Evolutionary conservation across 2,797 vertebrate species (phyloP).

Genomic region (Gambelia wislizenii): DNA sequence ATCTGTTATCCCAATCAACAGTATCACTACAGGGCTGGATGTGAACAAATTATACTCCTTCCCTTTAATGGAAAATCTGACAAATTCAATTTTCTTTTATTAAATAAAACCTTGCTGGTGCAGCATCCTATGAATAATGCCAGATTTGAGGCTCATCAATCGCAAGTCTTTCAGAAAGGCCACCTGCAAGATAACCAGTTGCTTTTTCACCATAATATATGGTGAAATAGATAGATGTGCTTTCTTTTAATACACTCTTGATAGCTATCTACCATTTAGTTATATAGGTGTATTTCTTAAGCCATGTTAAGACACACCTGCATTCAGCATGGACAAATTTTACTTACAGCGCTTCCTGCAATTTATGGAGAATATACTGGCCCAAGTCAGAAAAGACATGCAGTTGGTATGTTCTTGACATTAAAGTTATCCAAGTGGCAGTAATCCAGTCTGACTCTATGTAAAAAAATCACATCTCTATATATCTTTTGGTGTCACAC

Average conservation of each 20-base stretch:
- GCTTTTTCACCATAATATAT: background rate
- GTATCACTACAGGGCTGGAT: slow-evolving; percentile 9
- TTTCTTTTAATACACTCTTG: slow-evolving; percentile 29
- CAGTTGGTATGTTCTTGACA: background rate
- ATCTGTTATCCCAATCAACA: background rate
- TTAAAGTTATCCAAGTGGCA: background rate
- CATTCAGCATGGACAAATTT: background rate
- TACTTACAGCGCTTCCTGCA: background rate
- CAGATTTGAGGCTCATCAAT: background rate
- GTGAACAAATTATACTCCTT: slow-evolving; percentile 9
- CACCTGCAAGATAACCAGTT: background rate
- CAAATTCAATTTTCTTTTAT: slow-evolving; percentile 40
- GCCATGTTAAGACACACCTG: background rate
- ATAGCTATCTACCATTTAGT: background rate
- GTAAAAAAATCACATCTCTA: background rate
- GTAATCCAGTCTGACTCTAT: background rate
- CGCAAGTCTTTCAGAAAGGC: background rate
- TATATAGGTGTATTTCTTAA: background rate
- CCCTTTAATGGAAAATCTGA: slow-evolving; percentile 35
- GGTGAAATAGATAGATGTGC: background rate
- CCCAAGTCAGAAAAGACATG: background rate
- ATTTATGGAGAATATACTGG: background rate
- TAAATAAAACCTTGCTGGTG: slow-evolving; percentile 16
- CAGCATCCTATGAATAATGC: slow-evolving; percentile 16
- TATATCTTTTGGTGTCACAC: no score